Evolutionary conservation across 2,888 invertebrate species (phyloP).

Genomic region (Caenorhabditis zanzibari): DNA sequence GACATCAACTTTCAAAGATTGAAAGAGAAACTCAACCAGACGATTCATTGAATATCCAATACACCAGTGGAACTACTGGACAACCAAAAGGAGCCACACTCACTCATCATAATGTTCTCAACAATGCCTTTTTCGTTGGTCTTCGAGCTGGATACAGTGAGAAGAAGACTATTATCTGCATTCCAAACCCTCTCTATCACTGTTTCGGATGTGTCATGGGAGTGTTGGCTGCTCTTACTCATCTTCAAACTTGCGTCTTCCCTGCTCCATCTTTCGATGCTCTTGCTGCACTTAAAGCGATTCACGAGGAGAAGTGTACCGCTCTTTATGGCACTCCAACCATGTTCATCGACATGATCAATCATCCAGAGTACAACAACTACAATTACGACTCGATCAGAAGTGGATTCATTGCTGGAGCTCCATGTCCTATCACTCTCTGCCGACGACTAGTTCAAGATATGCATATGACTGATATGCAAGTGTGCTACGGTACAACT

Average conservation of each 20-base stretch:
- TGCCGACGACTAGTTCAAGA: conserved; percentile 84
- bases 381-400: conserved; percentile 83
- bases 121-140: conserved; percentile 89
- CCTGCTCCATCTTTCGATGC: conserved; percentile 86
- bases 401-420: conserved; percentile 88
- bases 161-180: conserved; percentile 76
- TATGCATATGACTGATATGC: conserved; percentile 84
- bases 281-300: conserved; percentile 87
- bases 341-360: conserved; percentile 85
- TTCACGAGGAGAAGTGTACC: conserved; percentile 87
- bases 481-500: conserved; percentile 86
- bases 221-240: conserved; percentile 86
- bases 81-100: conserved; percentile 88
- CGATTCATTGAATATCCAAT: conserved; percentile 88
- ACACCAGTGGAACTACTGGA: conserved; percentile 89
- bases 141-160: conserved; percentile 84
- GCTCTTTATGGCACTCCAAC: conserved; percentile 85
- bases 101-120: conserved; percentile 88
- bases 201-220: conserved; percentile 89
- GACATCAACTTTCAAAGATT: conserved; percentile 83
- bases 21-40: conserved; percentile 86
- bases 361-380: conserved; percentile 83
- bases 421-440: conserved; percentile 87
- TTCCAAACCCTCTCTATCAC: conserved; percentile 86
- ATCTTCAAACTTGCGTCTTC: conserved; percentile 84